Evolutionary conservation across 2,888 invertebrate genomes (phyloP).

Genomic region (Pycnomerus fuliginosus): DNA sequence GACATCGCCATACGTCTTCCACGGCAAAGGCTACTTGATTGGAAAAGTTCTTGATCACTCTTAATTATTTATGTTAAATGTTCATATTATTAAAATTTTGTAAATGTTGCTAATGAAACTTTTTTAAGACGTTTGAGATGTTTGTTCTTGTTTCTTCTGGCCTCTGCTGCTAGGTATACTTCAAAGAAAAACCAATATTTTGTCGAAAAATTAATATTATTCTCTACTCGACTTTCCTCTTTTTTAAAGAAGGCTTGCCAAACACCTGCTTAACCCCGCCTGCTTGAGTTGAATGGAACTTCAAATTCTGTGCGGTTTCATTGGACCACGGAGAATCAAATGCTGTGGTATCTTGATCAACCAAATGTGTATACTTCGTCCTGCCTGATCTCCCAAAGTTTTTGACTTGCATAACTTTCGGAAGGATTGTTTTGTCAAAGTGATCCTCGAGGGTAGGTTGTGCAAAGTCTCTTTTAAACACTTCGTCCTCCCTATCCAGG

Average conservation of each 20-base stretch:
- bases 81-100: too few relatives aligned
- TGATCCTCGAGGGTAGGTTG: constrained; percentile 90
- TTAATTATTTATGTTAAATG: too few relatives aligned
- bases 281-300: constrained; percentile 83
- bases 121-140: too few relatives aligned
- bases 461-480: constrained; percentile 55
- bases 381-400: constrained; percentile 98
- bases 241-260: constrained; percentile 77
- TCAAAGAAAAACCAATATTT: too few relatives aligned
- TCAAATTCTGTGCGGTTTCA: constrained; percentile 84
- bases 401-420: constrained; percentile 99
- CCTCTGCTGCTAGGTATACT: too few relatives aligned
- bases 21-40: too few relatives aligned
- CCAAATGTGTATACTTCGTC: constrained; percentile 98
- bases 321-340: constrained; percentile 97
- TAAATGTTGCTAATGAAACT: too few relatives aligned
- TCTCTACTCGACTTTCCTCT: constrained; percentile 51
- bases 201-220: too few relatives aligned
- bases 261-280: constrained; percentile 94
- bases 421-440: constrained; percentile 97
- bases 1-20: too few relatives aligned
- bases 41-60: too few relatives aligned
- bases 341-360: constrained; percentile 98
- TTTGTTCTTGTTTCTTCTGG: too few relatives aligned
- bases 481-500: constrained; percentile 88